Evolutionary conservation across 2,888 invertebrate genomes (phyloP).

Genomic region (Odontocolon sp.): DNA sequence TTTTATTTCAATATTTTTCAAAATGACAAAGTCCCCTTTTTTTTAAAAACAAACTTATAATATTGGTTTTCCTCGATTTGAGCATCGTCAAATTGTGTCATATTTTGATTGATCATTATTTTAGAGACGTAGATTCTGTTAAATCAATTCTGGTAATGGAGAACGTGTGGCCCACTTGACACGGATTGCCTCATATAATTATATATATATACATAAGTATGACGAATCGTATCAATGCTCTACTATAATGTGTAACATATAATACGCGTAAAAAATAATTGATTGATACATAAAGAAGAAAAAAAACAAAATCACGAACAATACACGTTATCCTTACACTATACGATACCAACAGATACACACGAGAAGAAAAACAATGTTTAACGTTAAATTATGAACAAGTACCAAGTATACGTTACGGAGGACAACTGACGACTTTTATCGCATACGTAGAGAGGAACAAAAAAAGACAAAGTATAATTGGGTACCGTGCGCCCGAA

Average conservation of each 20-base stretch:
- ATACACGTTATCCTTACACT: conserved; percentile 5
- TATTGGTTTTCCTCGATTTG: no score
- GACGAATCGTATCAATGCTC: conserved; percentile 42
- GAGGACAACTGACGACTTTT: conserved; percentile 48
- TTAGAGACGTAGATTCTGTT: no score
- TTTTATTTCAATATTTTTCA: conserved; percentile 3
- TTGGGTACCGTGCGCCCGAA: conserved; percentile 30
- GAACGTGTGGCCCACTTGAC: no score
- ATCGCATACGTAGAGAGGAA: conserved; percentile 58
- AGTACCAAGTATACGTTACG: conserved; percentile 47
- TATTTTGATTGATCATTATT: no score
- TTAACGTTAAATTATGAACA: background rate
- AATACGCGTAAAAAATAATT: conserved; percentile 26
- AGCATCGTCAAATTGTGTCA: no score
- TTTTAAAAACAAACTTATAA: no score
- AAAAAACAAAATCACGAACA: conserved; percentile 11
- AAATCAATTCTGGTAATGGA: no score
- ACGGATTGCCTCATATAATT: no score
- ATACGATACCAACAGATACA: conserved; percentile 2
- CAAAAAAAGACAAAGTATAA: conserved; percentile 23
- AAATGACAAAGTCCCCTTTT: conserved; percentile 21
- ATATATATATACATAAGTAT: conserved; percentile 27
- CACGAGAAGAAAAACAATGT: conserved; percentile 2
- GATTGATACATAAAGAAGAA: background rate
- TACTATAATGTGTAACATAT: conserved; percentile 37